Evolutionary conservation across 2,797 vertebrate species (phyloP), one percentile per base, ranked within the genome.

Genomic region (Diplodus sargus): DNA sequence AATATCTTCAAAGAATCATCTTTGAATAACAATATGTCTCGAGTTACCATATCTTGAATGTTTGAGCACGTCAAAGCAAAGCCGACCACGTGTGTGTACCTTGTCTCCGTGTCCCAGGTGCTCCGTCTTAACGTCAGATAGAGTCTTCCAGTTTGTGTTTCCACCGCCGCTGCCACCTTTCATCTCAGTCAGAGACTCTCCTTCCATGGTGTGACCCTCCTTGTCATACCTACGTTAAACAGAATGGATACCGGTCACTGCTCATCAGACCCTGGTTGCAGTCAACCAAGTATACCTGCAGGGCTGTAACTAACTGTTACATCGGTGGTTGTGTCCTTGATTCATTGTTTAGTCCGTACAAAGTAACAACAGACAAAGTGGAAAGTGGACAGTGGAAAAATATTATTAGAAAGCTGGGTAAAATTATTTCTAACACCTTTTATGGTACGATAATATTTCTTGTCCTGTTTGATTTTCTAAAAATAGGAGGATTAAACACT

Each of bases 41-140:
- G 12, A 45, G 78, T 79, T 73, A 51, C 59, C 59, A 30, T 66
- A 74, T 64, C 70, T 66, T 62, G 25, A 74, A 47, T 61, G 63
- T 80, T 53, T 42, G 30, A 54, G 57, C 3, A n/a, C 17, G 43
- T 81, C 63, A 59, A 72, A 51, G 76, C 66, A 67, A 70, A 66
- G 34, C 53, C 15, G 22, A 64, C 72, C 18, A 16, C 34, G 34
- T 7, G 53, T 1, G 63, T 22, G 60, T 95, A 99, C 98, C 97
- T 99, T 99, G 79, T 99, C 97, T 77, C 98, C 96, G 30, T 99
- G 98, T 61, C 98, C 98, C 86, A 99, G 94, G 84, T 99, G 97
- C 90, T 99, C 98, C 0, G 86, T 93, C 90, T 99, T 99, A 51
- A 96, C 96, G 52, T 99, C 97, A 51, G 91, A 89, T 52, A 99